These are phyloP conservation scores for Danaus melanippus DNA, from an alignment of 1,140 invertebrate species.

Conservation along the genomic window DNA sequence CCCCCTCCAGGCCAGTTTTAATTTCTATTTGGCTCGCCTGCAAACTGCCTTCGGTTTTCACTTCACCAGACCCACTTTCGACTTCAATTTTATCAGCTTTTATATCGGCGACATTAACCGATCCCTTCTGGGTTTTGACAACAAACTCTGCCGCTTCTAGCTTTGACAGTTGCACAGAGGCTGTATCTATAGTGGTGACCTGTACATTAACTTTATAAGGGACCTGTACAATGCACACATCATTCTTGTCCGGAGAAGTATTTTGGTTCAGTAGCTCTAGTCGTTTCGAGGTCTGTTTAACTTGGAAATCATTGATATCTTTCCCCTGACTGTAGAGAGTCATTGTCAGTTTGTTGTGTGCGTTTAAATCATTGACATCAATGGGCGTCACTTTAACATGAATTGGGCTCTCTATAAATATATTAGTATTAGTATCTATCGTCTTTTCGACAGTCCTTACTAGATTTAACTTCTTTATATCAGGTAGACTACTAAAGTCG, in stretches of 20 bases:
- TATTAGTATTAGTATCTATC: constrained; percentile 63
- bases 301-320: constrained; percentile 61
- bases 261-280: constrained; percentile 66
- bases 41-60: constrained; percentile 53
- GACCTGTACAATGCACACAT: constrained; percentile 64
- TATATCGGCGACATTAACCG: constrained; percentile 50
- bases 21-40: constrained; percentile 61
- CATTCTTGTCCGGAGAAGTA: constrained; percentile 47
- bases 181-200: constrained; percentile 58
- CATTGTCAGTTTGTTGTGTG: constrained; percentile 64
- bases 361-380: constrained; percentile 56
- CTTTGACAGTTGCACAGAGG: constrained; percentile 53
- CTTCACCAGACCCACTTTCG: constrained; percentile 50
- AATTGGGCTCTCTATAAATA: constrained; percentile 69
- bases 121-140: constrained; percentile 60
- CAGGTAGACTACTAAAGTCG: constrained; percentile 55
- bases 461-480: constrained; percentile 61
- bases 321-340: constrained; percentile 60
- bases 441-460: constrained; percentile 68
- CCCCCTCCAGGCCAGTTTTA: constrained; percentile 51
- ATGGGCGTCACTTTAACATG: constrained; percentile 66
- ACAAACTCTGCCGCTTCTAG: constrained; percentile 63
- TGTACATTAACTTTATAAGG: constrained; percentile 66
- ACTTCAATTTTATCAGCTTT: constrained; percentile 62
- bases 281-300: constrained; percentile 65